Base-by-base conservation (phyloP, 2,888 invertebrate species). In the Amphipoea lucens region DNA sequence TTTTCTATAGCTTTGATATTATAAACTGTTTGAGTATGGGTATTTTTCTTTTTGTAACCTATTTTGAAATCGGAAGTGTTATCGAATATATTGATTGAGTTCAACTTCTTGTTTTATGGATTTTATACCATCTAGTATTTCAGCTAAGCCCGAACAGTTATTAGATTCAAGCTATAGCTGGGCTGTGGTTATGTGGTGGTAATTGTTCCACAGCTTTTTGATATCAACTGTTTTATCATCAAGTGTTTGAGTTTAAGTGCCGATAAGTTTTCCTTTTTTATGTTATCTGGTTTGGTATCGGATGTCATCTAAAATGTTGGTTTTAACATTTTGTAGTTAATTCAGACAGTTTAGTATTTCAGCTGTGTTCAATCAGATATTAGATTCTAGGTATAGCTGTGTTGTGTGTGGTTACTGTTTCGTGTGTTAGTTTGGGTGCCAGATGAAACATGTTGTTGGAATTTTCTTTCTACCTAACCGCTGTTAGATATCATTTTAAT, bases 331-430 rank as follows among this genome's bases (percentile, higher is more conserved):
- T 71, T 11, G 87, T 86, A 91, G 95, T 95, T 95, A 95, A 95
- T 96, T 95, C 91, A 93, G 92, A 84, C 90, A 84, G 93, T 93
- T 93, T 95, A 95, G 93, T 92, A 94, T 95, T 94, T 93, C 92
- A 93, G 87, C 89, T 90, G 93, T 93, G 92, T 88, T 82, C 86
- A 78, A 78, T 77, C 81, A 86, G 75, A 81, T 83, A 82, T 87
- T 79, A 77, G 67, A 68, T 76, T 81, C 65, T 76, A 71, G 23
- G 67, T 72, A 75, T 73, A 76, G 63, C 29, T 70, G n/a, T 68
- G 23, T 45, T 40, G 7, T 74, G 29, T 60, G 48, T 75, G 65
- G 63, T 66, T 63, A 7, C 51, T 29, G 69, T 81, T 40, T 70
- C 51, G 17, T 75, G 73, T 78, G 76, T 68, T 76, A 74, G 67